Percentiles rank a stretch among this genome's conserved stretches.
phyloP scores from a whole-genome alignment of 1,140 invertebrate species.

The Drosophila watanabei region DNA sequence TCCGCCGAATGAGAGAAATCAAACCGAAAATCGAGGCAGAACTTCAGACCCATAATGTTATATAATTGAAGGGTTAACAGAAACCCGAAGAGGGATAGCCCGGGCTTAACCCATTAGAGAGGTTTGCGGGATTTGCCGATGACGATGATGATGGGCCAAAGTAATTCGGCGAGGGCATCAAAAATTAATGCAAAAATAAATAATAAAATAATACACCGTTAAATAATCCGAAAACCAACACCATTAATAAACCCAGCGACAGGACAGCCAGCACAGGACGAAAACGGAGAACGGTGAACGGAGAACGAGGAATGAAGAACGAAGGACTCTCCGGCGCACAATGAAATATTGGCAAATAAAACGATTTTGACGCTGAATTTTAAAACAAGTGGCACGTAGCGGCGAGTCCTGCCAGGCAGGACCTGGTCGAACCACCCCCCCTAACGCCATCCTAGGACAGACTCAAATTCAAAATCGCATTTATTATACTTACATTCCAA shows the following conservation, averaged over 20 bases:
- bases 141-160: constrained; percentile 37
- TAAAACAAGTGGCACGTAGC: constrained; percentile 81
- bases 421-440: neutral
- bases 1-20: constrained; percentile 53
- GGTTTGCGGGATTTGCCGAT: constrained; percentile 37
- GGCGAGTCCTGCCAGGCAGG: constrained; percentile 27
- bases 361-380: constrained; percentile 85
- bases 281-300: neutral
- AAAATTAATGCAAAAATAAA: constrained; percentile 85
- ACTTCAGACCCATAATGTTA: constrained; percentile 34
- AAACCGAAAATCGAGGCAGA: constrained; percentile 57
- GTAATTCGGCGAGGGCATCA: constrained; percentile 59
- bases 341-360: constrained; percentile 85
- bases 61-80: constrained; percentile 52
- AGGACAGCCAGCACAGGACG: constrained; percentile 26
- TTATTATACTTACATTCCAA: constrained; percentile 83
- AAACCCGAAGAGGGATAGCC: constrained; percentile 6
- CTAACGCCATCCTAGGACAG: constrained; percentile 16
- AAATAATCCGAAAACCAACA: constrained; percentile 85
- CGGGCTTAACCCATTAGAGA: constrained; percentile 47
- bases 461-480: constrained; percentile 82
- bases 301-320: constrained; percentile 5
- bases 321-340: constrained; percentile 60
- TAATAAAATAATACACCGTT: constrained; percentile 85
- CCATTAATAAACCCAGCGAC: constrained; percentile 80